Conservation (phyloP, 2,888 invertebrate species). For the Clivina fossor region DNA sequence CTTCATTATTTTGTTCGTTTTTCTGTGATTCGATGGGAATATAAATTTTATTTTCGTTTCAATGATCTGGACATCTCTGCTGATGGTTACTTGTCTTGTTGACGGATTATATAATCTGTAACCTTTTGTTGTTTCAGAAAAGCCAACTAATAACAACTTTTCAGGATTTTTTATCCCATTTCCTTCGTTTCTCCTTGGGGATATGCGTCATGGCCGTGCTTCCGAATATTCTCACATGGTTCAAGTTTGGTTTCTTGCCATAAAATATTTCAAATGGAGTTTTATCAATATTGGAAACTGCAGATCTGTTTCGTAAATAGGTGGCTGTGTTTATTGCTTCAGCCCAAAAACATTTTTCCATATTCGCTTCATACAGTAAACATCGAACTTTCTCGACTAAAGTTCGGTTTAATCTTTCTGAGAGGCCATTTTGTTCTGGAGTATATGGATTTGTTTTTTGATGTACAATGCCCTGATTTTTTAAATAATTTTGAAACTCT, state of each 20-base stretch:
- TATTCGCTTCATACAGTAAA: slow-evolving; percentile 18
- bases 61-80: slow-evolving; percentile 25
- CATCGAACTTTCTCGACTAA: slow-evolving; percentile 40
- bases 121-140: slow-evolving; percentile 40
- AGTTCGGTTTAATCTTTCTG: slow-evolving; percentile 42
- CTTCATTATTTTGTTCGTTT: too few relatives aligned
- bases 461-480: slow-evolving; percentile 3
- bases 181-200: slow-evolving; percentile 26
- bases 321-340: slow-evolving; percentile 38
- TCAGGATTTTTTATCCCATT: slow-evolving; percentile 34
- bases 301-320: slow-evolving; percentile 4
- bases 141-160: slow-evolving; percentile 39
- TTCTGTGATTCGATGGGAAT: too few relatives aligned
- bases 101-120: slow-evolving; percentile 40
- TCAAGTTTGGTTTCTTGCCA: slow-evolving; percentile 39
- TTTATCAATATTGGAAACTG: slow-evolving; percentile 17
- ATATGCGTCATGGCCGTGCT: slow-evolving; percentile 32
- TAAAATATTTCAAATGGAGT: slow-evolving; percentile 21
- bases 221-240: slow-evolving; percentile 38
- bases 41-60: too few relatives aligned
- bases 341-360: slow-evolving; percentile 41
- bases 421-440: slow-evolving; percentile 41
- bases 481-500: slow-evolving; percentile 20
- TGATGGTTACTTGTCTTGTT: slow-evolving; percentile 32
- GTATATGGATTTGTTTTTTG: slow-evolving; percentile 34